Conservation (phyloP, 1,140 invertebrate genomes). For the Sycophaga agraensis region DNA sequence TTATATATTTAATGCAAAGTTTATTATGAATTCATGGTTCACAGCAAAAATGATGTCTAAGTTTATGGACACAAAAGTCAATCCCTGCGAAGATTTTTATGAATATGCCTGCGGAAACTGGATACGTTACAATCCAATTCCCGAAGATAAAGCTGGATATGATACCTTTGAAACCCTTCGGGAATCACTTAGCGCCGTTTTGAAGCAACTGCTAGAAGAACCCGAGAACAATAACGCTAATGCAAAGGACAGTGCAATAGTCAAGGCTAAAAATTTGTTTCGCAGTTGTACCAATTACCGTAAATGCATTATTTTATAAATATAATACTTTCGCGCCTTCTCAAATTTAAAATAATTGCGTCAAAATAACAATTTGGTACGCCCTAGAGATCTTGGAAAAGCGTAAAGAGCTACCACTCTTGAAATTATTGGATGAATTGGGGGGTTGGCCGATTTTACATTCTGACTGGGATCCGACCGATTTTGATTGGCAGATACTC, state of each 20-base stretch:
- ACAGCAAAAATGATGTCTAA: constrained; percentile 68
- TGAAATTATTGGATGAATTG: constrained; percentile 70
- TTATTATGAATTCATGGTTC: constrained; percentile 14
- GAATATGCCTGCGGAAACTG: constrained; percentile 88
- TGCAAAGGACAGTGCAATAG: constrained; percentile 60
- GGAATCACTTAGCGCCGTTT: constrained; percentile 70
- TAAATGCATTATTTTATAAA: constrained; percentile 40
- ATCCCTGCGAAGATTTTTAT: constrained; percentile 92
- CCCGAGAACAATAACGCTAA: constrained; percentile 39
- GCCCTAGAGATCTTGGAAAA: constrained; percentile 65
- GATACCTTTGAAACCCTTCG: constrained; percentile 82
- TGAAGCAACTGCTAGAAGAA: constrained; percentile 69
- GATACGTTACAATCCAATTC: constrained; percentile 80
- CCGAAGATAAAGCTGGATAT: constrained; percentile 77
- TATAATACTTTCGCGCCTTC: no score
- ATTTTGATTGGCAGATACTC: constrained; percentile 76
- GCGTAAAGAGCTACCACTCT: constrained; percentile 70
- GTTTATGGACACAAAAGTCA: constrained; percentile 73
- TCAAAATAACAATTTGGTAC: constrained; percentile 5
- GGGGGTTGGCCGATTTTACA: constrained; percentile 85
- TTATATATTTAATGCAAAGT: no score
- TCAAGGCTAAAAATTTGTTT: constrained; percentile 79
- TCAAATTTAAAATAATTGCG: no score
- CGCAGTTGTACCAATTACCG: constrained; percentile 82
- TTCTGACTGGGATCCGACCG: constrained; percentile 62